Conservation (phyloP, 2,113 vertebrate species). For the Vidua macroura region DNA sequence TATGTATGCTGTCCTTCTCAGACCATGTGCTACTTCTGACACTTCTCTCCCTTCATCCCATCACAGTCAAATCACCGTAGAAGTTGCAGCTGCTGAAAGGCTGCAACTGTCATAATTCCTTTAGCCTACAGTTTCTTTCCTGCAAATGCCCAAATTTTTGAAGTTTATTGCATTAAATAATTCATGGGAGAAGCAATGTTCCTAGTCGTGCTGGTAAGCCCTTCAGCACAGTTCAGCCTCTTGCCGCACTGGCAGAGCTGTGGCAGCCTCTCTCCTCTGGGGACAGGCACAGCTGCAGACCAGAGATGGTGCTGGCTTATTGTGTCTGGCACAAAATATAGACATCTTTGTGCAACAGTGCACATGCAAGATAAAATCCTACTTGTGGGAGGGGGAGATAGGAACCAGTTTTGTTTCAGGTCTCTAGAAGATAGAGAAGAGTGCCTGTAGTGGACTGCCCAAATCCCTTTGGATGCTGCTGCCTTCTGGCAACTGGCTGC, state of each 20-base stretch:
- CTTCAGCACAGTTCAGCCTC: neutral
- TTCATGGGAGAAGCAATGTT: neutral
- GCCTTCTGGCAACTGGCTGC: neutral
- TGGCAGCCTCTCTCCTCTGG: neutral
- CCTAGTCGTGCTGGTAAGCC: neutral
- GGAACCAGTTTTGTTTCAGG: neutral
- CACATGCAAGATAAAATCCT: neutral
- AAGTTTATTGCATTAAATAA: neutral
- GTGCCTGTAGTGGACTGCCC: neutral
- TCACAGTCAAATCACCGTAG: neutral
- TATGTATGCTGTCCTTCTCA: neutral
- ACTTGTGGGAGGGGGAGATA: neutral
- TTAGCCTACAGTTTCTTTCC: neutral
- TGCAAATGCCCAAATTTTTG: neutral
- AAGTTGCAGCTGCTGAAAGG: neutral
- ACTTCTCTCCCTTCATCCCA: neutral
- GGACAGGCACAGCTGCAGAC: neutral
- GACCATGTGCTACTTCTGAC: neutral
- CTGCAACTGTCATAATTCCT: neutral
- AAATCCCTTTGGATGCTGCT: neutral
- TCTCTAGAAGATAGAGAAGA: neutral
- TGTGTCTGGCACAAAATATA: neutral
- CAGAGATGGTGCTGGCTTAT: neutral
- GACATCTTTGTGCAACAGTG: neutral
- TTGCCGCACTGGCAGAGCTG: accelerated